Conservation (phyloP, 2,113 vertebrate species). For the Tichodroma muraria region DNA sequence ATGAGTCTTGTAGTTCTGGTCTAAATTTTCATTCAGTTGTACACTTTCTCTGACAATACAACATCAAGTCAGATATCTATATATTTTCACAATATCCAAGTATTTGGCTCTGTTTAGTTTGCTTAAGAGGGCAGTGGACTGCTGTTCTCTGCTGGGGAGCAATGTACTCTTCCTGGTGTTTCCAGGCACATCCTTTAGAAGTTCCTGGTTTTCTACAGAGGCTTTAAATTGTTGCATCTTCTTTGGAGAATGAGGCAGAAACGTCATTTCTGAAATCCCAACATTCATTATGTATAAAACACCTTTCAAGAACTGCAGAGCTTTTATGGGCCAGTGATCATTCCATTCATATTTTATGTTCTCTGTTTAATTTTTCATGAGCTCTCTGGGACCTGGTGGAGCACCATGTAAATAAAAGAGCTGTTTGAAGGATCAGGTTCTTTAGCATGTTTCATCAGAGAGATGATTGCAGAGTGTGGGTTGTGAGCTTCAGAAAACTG, state of each 20-base stretch:
- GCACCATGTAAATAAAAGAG: conserved; percentile 2
- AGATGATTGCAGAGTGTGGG: background rate
- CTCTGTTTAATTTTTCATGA: conserved; percentile 47
- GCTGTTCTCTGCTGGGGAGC: background rate
- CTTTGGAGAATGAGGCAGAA: background rate
- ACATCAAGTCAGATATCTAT: background rate
- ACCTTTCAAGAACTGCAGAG: background rate
- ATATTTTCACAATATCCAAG: background rate
- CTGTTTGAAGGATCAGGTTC: background rate
- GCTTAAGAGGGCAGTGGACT: background rate
- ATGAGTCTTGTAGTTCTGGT: background rate
- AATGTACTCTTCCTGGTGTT: background rate
- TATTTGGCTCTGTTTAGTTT: background rate
- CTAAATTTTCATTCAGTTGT: background rate
- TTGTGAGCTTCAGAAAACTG: background rate
- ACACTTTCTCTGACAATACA: background rate
- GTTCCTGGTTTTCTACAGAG: background rate
- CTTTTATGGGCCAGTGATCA: background rate
- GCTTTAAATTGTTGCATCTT: background rate
- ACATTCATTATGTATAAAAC: background rate
- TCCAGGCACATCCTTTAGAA: background rate
- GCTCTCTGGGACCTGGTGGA: background rate
- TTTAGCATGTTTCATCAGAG: background rate
- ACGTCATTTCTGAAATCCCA: background rate
- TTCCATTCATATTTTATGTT: conserved; percentile 52